These are phyloP conservation scores for Champsocephalus gunnari DNA, from an alignment of 2,797 vertebrate genomes.

Conservation along the genomic window DNA sequence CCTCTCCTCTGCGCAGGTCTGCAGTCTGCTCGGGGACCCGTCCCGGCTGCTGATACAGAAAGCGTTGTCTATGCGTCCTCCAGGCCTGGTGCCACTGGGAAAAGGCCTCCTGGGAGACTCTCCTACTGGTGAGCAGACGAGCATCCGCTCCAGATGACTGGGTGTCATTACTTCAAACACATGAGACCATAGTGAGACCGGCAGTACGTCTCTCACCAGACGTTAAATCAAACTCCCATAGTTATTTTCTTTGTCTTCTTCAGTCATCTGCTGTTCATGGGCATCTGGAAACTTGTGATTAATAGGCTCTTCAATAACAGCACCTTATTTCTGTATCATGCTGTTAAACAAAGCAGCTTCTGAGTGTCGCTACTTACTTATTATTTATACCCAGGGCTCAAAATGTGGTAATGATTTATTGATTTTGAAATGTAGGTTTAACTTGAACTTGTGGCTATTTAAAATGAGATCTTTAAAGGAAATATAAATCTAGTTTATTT, in stretches of 20 bases:
- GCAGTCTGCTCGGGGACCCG: slow-evolving; percentile 93
- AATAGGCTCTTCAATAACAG: neutral
- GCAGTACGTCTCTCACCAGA: neutral
- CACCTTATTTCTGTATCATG: neutral
- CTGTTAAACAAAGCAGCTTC: neutral
- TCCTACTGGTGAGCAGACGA: slow-evolving; percentile 86
- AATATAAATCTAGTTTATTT: too few relatives aligned
- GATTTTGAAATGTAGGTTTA: too few relatives aligned
- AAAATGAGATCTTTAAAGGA: too few relatives aligned
- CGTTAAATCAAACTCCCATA: too few relatives aligned
- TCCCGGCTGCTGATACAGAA: slow-evolving; percentile 92
- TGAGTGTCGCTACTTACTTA: neutral
- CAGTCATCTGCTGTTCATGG: neutral
- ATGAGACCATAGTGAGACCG: neutral
- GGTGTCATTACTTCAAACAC: slow-evolving; percentile 6
- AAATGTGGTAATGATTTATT: too few relatives aligned
- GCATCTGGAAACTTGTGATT: neutral
- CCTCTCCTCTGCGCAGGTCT: slow-evolving; percentile 80
- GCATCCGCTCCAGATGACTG: neutral
- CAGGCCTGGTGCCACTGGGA: slow-evolving; percentile 84
- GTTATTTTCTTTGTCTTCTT: neutral
- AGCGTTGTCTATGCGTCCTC: slow-evolving; percentile 86
- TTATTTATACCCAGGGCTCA: neutral
- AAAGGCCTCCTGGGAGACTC: slow-evolving; percentile 91
- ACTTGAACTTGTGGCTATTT: too few relatives aligned